phyloP scores from a whole-genome alignment of 2,797 vertebrate genomes.

The Sebastes trivittatus region DNA sequence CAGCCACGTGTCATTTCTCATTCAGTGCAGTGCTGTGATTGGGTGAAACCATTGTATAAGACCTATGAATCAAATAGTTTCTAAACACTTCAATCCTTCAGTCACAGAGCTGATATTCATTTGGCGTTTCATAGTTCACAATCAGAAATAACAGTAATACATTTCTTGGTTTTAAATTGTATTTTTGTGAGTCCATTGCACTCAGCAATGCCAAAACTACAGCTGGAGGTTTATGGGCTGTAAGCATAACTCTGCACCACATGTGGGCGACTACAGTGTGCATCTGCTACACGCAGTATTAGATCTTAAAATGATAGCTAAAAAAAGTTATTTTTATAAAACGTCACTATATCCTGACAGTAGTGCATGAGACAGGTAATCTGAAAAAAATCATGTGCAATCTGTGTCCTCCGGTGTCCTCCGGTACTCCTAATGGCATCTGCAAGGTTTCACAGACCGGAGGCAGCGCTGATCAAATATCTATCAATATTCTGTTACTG shows the following conservation, averaged over 20 bases:
- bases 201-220: background rate
- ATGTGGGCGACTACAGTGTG: background rate
- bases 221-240: background rate
- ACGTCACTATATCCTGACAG: too few relatives aligned
- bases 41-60: background rate
- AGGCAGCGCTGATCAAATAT: too few relatives aligned
- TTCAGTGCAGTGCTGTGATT: conserved; percentile 12
- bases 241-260: background rate
- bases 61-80: background rate
- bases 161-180: background rate
- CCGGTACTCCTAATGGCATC: too few relatives aligned
- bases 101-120: background rate
- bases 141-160: background rate
- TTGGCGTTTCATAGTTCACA: background rate
- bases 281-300: background rate
- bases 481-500: too few relatives aligned
- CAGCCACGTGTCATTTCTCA: conserved; percentile 12
- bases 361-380: too few relatives aligned
- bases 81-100: background rate
- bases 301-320: background rate
- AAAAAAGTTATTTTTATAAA: background rate
- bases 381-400: too few relatives aligned
- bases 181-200: background rate
- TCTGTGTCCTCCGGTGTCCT: too few relatives aligned
- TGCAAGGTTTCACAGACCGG: too few relatives aligned